Evolutionary conservation across 2,888 invertebrate species (phyloP), one percentile per base, ranked within the genome.

Genomic region (Andrena haemorrhoa): DNA sequence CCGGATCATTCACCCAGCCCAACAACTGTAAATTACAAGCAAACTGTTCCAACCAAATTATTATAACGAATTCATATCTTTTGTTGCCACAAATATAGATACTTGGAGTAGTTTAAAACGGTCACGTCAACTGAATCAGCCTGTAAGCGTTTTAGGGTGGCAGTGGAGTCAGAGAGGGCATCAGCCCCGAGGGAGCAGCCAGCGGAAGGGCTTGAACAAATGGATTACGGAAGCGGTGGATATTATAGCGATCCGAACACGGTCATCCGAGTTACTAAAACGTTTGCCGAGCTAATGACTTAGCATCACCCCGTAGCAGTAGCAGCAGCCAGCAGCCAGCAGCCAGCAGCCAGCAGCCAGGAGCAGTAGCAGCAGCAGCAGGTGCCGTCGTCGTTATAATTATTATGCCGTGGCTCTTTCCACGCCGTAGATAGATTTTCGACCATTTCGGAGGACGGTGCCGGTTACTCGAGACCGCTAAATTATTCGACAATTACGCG

Each of bases 271-370:
- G 88, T 88, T 87, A 86, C 88, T 86, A 85, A 84, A 90, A 86
- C 90, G 92, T 92, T 92, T 92, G 90, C 89, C 87, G 76, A 91
- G 90, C 89, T 92, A 93, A 93, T 91, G 92, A 93, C 91, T 90
- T 86, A 84, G 75, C 84, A 88, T 80, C 82, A 75, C 79, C 53
- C 53, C 53, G 53, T 64, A 74, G 53, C 49, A 49, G 47, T 5
- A 47, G 49, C 31, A 41, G 51, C 65, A 69, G 93, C 92, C 23
- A 56, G 56, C 1, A 23, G 56, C 26, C 70, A 66, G 56, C 23
- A n/a, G n/a, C n/a, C n/a, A n/a, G n/a, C n/a, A n/a, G 53, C 29
- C 83, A 89, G 93, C 93, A 93, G 93, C 92, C 23, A 56, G 56
- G 3, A 23, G 56, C 26, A 35, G 53, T 1, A 53, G 51, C 70